These are phyloP conservation scores for Parascotia fuliginaria DNA, from an alignment of 2,888 invertebrate species.

Conservation along the genomic window DNA sequence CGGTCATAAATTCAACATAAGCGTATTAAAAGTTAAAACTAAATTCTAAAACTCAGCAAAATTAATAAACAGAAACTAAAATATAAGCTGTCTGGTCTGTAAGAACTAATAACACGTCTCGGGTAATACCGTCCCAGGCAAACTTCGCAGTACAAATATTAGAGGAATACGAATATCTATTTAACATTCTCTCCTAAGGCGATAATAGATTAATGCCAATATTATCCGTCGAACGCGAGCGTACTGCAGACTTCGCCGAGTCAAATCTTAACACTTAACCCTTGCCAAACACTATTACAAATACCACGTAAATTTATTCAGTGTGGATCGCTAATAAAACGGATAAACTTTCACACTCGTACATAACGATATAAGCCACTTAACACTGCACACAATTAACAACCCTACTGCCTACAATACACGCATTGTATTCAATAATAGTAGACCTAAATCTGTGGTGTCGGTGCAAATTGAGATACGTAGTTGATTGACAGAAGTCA, in stretches of 20 bases:
- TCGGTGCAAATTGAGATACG: conserved; percentile 60
- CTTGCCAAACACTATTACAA: conserved; percentile 76
- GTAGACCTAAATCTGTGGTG: conserved; percentile 43
- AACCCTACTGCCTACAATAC: conserved; percentile 38
- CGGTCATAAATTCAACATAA: no score
- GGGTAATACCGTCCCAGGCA: conserved; percentile 38
- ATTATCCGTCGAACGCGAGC: conserved; percentile 66
- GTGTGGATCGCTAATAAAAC: conserved; percentile 72
- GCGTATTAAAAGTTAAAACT: not conserved
- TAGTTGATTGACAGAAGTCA: conserved; percentile 74
- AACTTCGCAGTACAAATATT: conserved; percentile 59
- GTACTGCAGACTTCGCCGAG: conserved; percentile 56
- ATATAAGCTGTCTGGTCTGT: conserved; percentile 25
- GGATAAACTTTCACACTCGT: conserved; percentile 61
- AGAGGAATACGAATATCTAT: conserved; percentile 64
- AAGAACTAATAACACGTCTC: conserved; percentile 38
- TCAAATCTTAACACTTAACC: conserved; percentile 68
- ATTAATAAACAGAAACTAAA: conserved; percentile 17
- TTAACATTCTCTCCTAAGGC: conserved; percentile 73
- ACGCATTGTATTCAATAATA: conserved; percentile 44
- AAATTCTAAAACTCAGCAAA: conserved; percentile 7
- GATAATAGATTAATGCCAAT: conserved; percentile 76
- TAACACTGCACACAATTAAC: conserved; percentile 25
- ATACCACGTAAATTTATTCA: conserved; percentile 76
- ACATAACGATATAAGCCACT: conserved; percentile 46